These are phyloP conservation scores for Pristiophorus japonicus DNA, from an alignment of 2,113 vertebrate genomes.

Conservation along the genomic window DNA sequence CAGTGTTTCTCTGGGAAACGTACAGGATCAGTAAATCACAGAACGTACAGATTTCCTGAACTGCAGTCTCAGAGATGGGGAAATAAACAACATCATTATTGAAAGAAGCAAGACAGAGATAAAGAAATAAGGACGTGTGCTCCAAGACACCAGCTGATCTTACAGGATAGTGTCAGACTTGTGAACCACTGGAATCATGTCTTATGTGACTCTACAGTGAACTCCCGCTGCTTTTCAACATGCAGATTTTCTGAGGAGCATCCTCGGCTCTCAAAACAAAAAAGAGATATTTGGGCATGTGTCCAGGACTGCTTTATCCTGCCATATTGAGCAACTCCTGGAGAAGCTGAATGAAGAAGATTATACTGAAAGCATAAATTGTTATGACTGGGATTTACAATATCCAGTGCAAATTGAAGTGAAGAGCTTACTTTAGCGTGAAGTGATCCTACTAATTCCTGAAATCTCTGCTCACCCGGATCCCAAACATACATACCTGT, in stretches of 20 bases:
- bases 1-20: not conserved
- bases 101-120: too few relatives aligned
- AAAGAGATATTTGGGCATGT: not conserved
- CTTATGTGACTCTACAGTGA: not conserved
- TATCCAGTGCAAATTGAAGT: not conserved
- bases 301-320: not conserved
- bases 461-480: not conserved
- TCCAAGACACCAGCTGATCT: not conserved
- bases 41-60: too few relatives aligned
- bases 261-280: not conserved
- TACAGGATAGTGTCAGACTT: not conserved
- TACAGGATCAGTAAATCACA: not conserved
- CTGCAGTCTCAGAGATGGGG: too few relatives aligned
- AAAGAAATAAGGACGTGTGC: not conserved
- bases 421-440: not conserved
- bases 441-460: not conserved
- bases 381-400: not conserved
- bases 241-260: not conserved
- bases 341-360: not conserved
- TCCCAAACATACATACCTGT: not conserved
- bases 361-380: not conserved
- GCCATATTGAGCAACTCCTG: not conserved
- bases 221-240: not conserved
- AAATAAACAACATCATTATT: too few relatives aligned
- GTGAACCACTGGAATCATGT: not conserved